phyloP scores from a whole-genome alignment of 2,113 vertebrate genomes.

The Henicopernis longicauda region DNA sequence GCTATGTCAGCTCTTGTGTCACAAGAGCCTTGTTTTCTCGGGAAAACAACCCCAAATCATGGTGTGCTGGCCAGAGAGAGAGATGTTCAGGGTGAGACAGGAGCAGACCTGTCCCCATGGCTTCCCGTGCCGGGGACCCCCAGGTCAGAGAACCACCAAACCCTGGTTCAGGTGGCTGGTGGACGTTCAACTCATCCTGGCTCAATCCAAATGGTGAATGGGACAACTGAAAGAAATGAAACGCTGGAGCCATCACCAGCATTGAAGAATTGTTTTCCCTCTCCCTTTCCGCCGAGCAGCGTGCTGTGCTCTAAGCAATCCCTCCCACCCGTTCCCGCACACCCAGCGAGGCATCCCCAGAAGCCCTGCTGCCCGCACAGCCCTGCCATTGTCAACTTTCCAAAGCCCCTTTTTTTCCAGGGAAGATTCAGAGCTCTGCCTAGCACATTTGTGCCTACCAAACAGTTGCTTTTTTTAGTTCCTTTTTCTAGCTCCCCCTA shows the following conservation, averaged over 20 bases:
- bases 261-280: not conserved
- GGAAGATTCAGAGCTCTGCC: not conserved
- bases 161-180: rapidly evolving
- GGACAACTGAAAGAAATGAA: not conserved
- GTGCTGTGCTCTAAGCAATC: rapidly evolving
- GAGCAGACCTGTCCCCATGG: not conserved
- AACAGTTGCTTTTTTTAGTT: not conserved
- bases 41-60: not conserved
- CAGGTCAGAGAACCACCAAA: not conserved
- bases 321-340: rapidly evolving
- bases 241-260: not conserved
- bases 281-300: not conserved
- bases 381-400: not conserved
- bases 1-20: not conserved
- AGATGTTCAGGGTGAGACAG: not conserved
- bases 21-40: not conserved
- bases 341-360: not conserved
- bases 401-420: not conserved
- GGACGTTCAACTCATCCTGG: not conserved
- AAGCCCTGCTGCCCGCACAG: not conserved
- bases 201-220: not conserved
- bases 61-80: not conserved
- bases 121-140: not conserved
- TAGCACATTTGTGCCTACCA: not conserved
- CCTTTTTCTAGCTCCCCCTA: not conserved